Conservation (phyloP, 2,797 vertebrate species). For the Thunnus albacares region DNA sequence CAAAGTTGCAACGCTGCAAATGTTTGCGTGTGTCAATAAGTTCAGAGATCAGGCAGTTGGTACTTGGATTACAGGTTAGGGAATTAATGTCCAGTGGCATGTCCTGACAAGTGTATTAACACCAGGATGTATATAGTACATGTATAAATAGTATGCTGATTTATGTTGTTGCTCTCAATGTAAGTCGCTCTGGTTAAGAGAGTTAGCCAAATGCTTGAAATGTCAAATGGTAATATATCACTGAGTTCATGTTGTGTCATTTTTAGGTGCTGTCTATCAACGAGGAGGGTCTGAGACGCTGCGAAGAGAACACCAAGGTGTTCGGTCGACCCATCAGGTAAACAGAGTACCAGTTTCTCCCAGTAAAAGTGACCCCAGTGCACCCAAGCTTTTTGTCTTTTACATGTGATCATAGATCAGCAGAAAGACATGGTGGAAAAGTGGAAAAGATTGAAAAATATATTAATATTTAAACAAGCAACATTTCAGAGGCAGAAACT, state of each 20-base stretch:
- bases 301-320: slow-evolving; percentile 93
- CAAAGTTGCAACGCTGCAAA: background rate
- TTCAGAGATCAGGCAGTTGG: slow-evolving; percentile 33
- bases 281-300: slow-evolving; percentile 94
- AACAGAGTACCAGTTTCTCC: background rate
- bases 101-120: slow-evolving; percentile 32
- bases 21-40: background rate
- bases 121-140: slow-evolving; percentile 25
- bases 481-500: background rate
- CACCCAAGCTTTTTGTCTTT: background rate
- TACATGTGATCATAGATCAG: background rate
- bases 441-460: background rate
- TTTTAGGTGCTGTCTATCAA: slow-evolving; percentile 94
- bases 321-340: slow-evolving; percentile 96
- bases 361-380: background rate
- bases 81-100: slow-evolving; percentile 8
- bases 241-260: slow-evolving; percentile 27
- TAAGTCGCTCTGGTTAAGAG: background rate
- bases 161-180: background rate
- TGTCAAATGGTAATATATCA: background rate
- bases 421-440: background rate
- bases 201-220: slow-evolving; percentile 8
- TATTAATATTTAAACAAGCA: background rate
- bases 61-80: slow-evolving; percentile 53
- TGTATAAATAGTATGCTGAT: slow-evolving; percentile 40